Conservation (phyloP, 2,113 vertebrate species). For the Dipodomys merriami region DNA sequence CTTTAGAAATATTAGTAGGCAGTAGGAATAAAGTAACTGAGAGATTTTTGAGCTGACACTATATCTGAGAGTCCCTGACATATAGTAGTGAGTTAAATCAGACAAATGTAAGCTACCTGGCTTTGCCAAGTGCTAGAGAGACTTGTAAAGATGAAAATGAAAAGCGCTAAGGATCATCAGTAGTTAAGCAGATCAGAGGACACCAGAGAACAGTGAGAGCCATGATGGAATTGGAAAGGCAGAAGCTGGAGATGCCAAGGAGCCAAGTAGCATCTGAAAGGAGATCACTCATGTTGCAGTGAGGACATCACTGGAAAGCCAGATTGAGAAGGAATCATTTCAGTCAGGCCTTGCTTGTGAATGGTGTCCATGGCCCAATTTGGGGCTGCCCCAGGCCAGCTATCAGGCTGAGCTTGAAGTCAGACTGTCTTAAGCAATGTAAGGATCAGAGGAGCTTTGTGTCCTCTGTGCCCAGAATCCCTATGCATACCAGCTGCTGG, state of each 20-base stretch:
- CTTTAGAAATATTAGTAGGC: not conserved
- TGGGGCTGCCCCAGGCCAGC: not conserved
- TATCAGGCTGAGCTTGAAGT: not conserved
- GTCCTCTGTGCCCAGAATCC: not conserved
- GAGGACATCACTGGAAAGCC: not conserved
- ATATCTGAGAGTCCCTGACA: not conserved
- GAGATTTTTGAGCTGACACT: not conserved
- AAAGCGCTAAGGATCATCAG: not conserved
- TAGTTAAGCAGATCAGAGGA: not conserved
- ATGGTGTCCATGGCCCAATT: no score
- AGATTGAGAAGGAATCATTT: not conserved
- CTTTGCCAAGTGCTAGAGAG: not conserved
- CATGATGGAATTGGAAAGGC: not conserved
- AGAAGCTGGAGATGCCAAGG: not conserved
- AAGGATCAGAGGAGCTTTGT: not conserved
- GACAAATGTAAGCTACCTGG: not conserved
- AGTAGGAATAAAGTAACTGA: not conserved
- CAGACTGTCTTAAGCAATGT: not conserved
- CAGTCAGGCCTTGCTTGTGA: not conserved
- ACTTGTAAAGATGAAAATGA: not conserved
- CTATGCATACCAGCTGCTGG: not conserved
- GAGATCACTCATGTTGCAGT: not conserved
- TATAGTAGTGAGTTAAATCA: not conserved
- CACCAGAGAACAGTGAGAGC: not conserved
- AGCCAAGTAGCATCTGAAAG: not conserved